Conservation (phyloP, 2,888 invertebrate genomes). For the Hyposoter didymator region DNA sequence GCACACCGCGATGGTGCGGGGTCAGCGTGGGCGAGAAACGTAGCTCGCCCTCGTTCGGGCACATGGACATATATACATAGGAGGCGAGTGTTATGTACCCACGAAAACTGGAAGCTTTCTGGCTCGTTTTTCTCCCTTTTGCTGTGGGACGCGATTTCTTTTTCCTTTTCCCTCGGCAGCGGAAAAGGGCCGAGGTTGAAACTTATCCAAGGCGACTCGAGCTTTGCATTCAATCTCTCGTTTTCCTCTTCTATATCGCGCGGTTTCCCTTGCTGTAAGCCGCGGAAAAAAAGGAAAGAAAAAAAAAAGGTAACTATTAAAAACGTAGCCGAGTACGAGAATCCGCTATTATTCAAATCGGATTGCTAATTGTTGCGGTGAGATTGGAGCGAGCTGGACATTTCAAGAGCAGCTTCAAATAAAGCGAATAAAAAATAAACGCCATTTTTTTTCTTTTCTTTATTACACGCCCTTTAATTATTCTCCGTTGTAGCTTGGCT, state of each 20-base stretch:
- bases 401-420: conserved; percentile 32
- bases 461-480: not conserved
- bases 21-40: conserved; percentile 53
- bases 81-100: conserved; percentile 41
- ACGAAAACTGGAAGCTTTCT: conserved; percentile 34
- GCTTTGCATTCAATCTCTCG: conserved; percentile 40
- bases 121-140: not conserved
- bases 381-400: conserved; percentile 40
- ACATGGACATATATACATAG: conserved; percentile 10
- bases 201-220: conserved; percentile 57
- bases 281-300: conserved; percentile 7
- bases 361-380: conserved; percentile 56
- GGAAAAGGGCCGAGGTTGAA: conserved; percentile 64
- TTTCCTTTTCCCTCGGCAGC: not conserved
- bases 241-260: conserved; percentile 19
- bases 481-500: conserved; percentile 3
- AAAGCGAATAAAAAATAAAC: conserved; percentile 17
- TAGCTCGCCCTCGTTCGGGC: conserved; percentile 59
- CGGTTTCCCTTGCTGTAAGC: conserved; percentile 4
- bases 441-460: not conserved
- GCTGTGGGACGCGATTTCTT: conserved; percentile 5
- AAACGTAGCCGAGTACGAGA: conserved; percentile 21
- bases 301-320: conserved; percentile 11
- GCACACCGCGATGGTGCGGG: conserved; percentile 38
- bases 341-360: conserved; percentile 55